Conservation (phyloP, 1,140 invertebrate genomes). For the Oedothorax gibbosus region DNA sequence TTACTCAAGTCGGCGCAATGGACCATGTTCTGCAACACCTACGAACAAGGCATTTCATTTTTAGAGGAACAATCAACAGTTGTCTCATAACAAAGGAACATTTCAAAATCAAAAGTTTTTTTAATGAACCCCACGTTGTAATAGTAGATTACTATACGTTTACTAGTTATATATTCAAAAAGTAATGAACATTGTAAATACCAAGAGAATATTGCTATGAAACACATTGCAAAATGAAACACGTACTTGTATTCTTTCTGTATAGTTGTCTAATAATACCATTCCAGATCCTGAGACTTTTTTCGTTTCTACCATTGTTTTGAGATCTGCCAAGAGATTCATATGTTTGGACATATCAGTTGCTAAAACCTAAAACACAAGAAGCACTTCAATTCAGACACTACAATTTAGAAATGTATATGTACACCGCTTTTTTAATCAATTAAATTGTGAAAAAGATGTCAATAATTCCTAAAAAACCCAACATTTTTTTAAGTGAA, state of each 20-base stretch:
- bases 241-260: conserved; percentile 87
- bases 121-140: too few species aligned
- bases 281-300: conserved; percentile 96
- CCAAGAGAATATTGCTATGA: background rate
- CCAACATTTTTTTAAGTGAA: too few species aligned
- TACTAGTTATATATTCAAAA: too few species aligned
- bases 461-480: too few species aligned
- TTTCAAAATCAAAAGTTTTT: background rate
- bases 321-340: conserved; percentile 96
- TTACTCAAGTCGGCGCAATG: conserved; percentile 99
- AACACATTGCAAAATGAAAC: background rate
- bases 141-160: too few species aligned
- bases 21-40: conserved; percentile 96
- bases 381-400: too few species aligned
- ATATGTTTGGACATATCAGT: conserved; percentile 99
- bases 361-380: conserved; percentile 75
- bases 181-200: too few species aligned
- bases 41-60: background rate
- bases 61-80: background rate
- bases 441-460: too few species aligned
- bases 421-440: too few species aligned
- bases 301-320: conserved; percentile 99
- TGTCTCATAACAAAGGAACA: background rate
- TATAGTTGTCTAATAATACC: conserved; percentile 97
- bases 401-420: too few species aligned